Evolutionary conservation across 2,888 invertebrate species (phyloP).

Genomic region (Agonopterix alstromeriana): DNA sequence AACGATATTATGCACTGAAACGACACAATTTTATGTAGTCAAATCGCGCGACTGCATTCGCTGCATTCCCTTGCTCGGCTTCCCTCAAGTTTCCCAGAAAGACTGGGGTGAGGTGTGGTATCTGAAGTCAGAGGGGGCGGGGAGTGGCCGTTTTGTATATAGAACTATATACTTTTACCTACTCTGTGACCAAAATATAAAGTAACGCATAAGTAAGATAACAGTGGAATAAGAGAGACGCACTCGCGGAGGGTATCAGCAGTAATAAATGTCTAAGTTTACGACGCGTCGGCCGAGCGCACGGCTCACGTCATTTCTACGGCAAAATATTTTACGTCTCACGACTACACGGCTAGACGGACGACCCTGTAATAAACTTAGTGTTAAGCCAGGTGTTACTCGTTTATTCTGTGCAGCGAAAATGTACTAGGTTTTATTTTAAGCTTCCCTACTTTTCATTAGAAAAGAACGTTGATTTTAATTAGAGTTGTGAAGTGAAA

Average conservation of each 20-base stretch:
- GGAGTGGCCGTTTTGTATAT: no score
- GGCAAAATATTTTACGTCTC: slow-evolving; percentile 40
- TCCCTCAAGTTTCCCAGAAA: no score
- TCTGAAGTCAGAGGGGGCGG: no score
- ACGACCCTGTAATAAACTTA: slow-evolving; percentile 40
- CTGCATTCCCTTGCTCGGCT: no score
- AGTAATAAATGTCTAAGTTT: slow-evolving; percentile 52
- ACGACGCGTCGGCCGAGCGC: slow-evolving; percentile 39
- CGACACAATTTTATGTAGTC: no score
- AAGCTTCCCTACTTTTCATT: not conserved
- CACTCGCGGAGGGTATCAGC: slow-evolving; percentile 24
- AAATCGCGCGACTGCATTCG: no score
- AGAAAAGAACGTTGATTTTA: not conserved
- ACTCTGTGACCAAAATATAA: no score
- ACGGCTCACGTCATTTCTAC: slow-evolving; percentile 33
- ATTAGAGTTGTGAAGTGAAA: no score
- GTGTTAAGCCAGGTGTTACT: slow-evolving; percentile 27
- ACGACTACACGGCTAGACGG: slow-evolving; percentile 25
- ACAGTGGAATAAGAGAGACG: not conserved
- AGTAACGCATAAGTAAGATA: no score
- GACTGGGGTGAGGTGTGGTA: no score
- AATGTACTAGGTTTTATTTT: not conserved
- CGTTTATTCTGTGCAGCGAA: slow-evolving; percentile 4
- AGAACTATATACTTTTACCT: no score
- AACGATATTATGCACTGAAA: no score